Conservation (phyloP, 2,113 vertebrate species). For the Prunella himalayana region DNA sequence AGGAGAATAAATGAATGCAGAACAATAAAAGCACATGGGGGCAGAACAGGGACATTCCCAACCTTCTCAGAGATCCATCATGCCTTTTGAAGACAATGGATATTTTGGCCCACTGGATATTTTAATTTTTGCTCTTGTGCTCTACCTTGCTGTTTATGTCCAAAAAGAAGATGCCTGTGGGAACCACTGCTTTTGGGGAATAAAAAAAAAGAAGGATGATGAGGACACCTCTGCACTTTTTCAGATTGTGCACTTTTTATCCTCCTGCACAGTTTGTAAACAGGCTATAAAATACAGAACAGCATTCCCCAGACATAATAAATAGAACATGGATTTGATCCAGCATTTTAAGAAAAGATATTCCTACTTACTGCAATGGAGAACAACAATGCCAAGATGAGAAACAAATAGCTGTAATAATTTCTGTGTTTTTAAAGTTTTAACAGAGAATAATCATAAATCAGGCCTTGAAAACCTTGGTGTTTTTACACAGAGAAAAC, state of each 20-base stretch:
- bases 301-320: constrained; percentile 1
- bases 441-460: constrained; percentile 27
- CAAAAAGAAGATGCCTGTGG: not conserved
- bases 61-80: not conserved
- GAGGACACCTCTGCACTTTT: not conserved
- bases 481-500: not conserved
- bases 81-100: not conserved
- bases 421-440: constrained; percentile 39
- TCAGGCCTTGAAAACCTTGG: not conserved
- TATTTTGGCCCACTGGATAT: not conserved
- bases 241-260: not conserved
- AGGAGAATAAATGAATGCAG: not conserved
- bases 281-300: constrained; percentile 36
- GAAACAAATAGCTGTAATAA: constrained; percentile 44
- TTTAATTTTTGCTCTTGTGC: not conserved
- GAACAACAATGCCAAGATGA: constrained; percentile 11
- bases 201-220: not conserved
- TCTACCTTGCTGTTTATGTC: not conserved
- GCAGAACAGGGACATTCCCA: not conserved
- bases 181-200: not conserved
- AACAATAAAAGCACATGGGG: not conserved
- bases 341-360: constrained; percentile 43
- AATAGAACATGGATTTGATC: constrained; percentile 29
- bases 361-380: constrained; percentile 38
- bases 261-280: not conserved